A percentile compares a stretch with the other conserved stretches of the same genome.
phyloP scores from a whole-genome alignment of 2,797 vertebrate species.

The Tenualosa thibaudeaui region DNA sequence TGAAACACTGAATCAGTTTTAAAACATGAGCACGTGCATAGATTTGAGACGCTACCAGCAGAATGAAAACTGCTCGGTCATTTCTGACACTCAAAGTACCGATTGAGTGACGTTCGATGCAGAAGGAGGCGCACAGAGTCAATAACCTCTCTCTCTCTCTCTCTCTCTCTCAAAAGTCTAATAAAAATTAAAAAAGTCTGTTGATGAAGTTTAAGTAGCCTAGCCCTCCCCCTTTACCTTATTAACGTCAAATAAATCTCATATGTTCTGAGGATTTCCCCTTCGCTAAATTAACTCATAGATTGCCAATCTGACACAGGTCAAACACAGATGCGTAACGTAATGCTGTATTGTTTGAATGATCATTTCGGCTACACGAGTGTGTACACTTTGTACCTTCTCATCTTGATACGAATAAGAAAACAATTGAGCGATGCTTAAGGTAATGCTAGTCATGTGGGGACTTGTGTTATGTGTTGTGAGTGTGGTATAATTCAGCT shows the following conservation, averaged over 20 bases:
- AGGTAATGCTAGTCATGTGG: neutral
- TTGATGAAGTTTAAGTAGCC: neutral
- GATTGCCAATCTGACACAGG: neutral
- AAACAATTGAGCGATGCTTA: neutral
- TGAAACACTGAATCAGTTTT: slow-evolving; percentile 12
- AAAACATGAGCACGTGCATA: neutral
- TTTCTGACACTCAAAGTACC: neutral
- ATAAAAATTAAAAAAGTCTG: slow-evolving; percentile 4
- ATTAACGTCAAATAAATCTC: neutral
- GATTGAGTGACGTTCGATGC: neutral
- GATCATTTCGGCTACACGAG: no score
- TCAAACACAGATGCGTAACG: neutral
- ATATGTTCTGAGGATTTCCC: neutral
- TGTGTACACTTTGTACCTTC: neutral
- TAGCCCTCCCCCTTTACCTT: neutral
- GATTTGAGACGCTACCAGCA: neutral
- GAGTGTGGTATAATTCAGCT: neutral
- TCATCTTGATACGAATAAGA: neutral
- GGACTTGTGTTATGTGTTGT: neutral
- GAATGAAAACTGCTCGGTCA: slow-evolving; percentile 20
- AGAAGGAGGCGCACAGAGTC: neutral
- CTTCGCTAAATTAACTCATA: neutral
- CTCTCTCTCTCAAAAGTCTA: neutral
- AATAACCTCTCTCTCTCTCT: neutral
- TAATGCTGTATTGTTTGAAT: neutral